phyloP scores from a whole-genome alignment of 2,113 vertebrate species.

The Cervus canadensis region DNA sequence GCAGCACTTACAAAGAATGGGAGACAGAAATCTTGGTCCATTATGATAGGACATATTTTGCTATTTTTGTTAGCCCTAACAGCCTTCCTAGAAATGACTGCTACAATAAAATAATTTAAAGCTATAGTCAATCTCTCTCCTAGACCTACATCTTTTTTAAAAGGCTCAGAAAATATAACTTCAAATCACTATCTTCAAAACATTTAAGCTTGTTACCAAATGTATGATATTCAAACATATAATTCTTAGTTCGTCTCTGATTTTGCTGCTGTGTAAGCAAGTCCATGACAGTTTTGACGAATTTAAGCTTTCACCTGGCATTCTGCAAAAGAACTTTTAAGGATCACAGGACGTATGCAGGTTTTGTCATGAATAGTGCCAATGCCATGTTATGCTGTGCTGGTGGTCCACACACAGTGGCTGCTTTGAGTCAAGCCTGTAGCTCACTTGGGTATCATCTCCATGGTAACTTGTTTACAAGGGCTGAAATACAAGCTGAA shows the following conservation, averaged over 20 bases:
- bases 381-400: conserved; percentile 55
- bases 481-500: conserved; percentile 81
- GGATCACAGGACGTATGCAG: conserved; percentile 20
- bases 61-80: conserved; percentile 26
- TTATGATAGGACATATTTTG: conserved; percentile 49
- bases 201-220: conserved; percentile 37
- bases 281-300: conserved; percentile 55
- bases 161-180: conserved; percentile 33
- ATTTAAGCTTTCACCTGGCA: conserved; percentile 54
- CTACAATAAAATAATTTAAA: conserved; percentile 59
- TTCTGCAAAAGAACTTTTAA: conserved; percentile 46
- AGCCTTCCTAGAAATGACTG: conserved; percentile 46
- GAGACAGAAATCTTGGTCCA: not conserved
- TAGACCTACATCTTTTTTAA: conserved; percentile 31
- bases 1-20: conserved; percentile 17
- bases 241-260: conserved; percentile 39
- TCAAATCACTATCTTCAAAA: not conserved
- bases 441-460: conserved; percentile 81
- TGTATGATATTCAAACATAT: conserved; percentile 46
- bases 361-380: conserved; percentile 58
- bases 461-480: conserved; percentile 87
- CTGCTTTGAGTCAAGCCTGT: conserved; percentile 72
- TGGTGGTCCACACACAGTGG: conserved; percentile 73
- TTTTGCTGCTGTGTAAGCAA: conserved; percentile 40
- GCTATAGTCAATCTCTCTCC: conserved; percentile 31